Percentiles rank a stretch among this genome's conserved stretches.
Conservation (phyloP, 1,140 invertebrate species). For the Nasonia vitripennis region DNA sequence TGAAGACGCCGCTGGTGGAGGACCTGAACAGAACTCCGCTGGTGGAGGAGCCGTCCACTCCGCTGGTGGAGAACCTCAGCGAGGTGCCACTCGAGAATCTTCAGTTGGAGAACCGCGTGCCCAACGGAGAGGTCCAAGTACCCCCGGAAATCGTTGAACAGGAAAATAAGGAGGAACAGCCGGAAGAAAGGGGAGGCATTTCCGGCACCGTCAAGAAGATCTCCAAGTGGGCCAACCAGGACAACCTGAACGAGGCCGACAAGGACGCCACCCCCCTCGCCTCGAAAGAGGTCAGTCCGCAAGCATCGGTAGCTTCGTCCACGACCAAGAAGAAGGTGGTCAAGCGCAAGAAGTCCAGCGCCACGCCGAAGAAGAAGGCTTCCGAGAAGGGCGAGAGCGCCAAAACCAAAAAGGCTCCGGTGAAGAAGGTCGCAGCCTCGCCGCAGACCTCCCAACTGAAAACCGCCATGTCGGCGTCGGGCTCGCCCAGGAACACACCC, state of each 20-base stretch:
- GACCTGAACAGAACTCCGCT: background rate
- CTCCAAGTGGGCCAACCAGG: constrained; percentile 68
- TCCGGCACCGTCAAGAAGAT: constrained; percentile 56
- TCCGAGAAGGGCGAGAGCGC: constrained; percentile 44
- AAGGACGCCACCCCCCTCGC: constrained; percentile 55
- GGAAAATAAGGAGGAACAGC: constrained; percentile 58
- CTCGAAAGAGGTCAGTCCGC: constrained; percentile 55
- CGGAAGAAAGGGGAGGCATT: constrained; percentile 47
- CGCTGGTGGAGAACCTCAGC: background rate
- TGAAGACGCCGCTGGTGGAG: background rate
- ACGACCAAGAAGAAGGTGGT: constrained; percentile 60
- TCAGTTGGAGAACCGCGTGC: background rate
- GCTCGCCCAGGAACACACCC: constrained; percentile 55
- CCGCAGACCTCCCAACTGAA: constrained; percentile 47
- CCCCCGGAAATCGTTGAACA: background rate
- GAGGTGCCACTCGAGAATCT: background rate
- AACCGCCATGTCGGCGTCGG: constrained; percentile 34
- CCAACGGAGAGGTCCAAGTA: background rate
- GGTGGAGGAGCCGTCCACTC: background rate
- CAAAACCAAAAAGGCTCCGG: constrained; percentile 39
- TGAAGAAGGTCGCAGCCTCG: constrained; percentile 51
- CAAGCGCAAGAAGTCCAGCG: constrained; percentile 63
- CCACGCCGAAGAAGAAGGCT: constrained; percentile 57
- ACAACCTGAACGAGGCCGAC: constrained; percentile 58
- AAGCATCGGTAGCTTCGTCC: constrained; percentile 56